Evolutionary conservation across 2,888 invertebrate genomes (phyloP).

Genomic region (Dolomedes plantarius): DNA sequence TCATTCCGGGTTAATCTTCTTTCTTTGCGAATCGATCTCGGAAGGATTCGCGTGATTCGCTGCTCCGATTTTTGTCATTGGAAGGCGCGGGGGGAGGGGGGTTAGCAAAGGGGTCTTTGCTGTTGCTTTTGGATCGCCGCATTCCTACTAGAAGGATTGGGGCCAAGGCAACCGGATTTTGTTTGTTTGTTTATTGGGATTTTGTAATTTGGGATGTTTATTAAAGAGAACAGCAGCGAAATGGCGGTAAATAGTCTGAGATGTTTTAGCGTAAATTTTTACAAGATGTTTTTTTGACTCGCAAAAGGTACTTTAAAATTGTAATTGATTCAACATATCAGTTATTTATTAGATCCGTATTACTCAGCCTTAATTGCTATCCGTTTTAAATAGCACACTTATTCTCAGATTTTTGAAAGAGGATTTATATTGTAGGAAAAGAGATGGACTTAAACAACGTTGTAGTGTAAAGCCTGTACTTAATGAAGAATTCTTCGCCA

Average conservation of each 20-base stretch:
- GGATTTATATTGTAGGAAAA: too few relatives aligned
- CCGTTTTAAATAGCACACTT: too few relatives aligned
- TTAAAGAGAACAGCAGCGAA: not conserved
- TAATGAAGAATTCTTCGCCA: too few relatives aligned
- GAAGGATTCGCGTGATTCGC: slow-evolving; percentile 16
- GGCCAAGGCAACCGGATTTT: slow-evolving; percentile 7
- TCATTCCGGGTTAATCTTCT: slow-evolving; percentile 18
- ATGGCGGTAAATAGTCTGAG: not conserved
- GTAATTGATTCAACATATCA: too few relatives aligned
- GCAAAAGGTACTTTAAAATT: too few relatives aligned
- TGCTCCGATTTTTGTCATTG: slow-evolving; percentile 16
- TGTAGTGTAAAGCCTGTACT: too few relatives aligned
- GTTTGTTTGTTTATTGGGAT: slow-evolving; percentile 9
- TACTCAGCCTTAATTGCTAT: too few relatives aligned
- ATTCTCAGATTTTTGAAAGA: too few relatives aligned
- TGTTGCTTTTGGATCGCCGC: slow-evolving; percentile 14
- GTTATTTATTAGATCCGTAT: too few relatives aligned
- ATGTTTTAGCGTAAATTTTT: not conserved
- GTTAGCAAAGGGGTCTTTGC: not conserved
- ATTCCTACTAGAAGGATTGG: slow-evolving; percentile 5
- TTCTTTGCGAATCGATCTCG: slow-evolving; percentile 14
- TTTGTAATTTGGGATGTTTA: slow-evolving; percentile 18
- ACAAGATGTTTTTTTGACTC: too few relatives aligned
- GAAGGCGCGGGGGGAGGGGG: not conserved
- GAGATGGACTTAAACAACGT: too few relatives aligned